Evolutionary conservation across 1,140 invertebrate species (phyloP).

Genomic region (Dendroctonus valens): DNA sequence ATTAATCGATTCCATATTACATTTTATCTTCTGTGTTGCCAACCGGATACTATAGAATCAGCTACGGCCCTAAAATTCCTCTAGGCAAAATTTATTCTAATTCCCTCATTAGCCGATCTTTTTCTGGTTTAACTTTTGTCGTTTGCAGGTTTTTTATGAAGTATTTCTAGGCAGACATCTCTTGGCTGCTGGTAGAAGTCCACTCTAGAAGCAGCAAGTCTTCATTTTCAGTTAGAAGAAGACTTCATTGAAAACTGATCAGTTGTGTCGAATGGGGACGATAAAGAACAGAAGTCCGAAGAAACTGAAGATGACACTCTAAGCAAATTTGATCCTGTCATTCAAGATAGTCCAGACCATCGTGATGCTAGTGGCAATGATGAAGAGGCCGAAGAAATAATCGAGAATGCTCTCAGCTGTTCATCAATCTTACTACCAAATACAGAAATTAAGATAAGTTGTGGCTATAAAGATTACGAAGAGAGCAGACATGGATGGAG

Average conservation of each 20-base stretch:
- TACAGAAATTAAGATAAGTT: conserved; percentile 12
- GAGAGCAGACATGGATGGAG: conserved; percentile 9
- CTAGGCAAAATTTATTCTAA: too few species aligned
- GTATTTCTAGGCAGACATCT: too few species aligned
- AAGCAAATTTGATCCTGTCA: conserved; percentile 36
- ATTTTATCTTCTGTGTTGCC: too few species aligned
- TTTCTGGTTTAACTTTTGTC: too few species aligned
- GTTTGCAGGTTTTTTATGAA: too few species aligned
- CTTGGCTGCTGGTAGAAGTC: too few species aligned
- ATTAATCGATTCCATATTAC: too few species aligned
- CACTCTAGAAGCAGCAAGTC: conserved; percentile 42
- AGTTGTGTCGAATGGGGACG: conserved; percentile 13
- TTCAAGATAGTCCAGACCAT: conserved; percentile 19
- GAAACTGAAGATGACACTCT: conserved; percentile 43
- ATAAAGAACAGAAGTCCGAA: conserved; percentile 19
- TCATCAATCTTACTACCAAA: too few species aligned
- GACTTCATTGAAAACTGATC: conserved; percentile 33
- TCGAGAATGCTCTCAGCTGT: too few species aligned
- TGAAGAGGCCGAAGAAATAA: conserved; percentile 24
- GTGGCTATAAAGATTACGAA: conserved; percentile 13
- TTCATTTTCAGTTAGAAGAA: conserved; percentile 39
- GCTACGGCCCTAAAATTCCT: too few species aligned
- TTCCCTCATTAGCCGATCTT: too few species aligned
- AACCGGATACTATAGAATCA: too few species aligned
- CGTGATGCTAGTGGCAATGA: conserved; percentile 32